Conservation (phyloP, 2,797 vertebrate species). For the Chaetodon trifasciatus region DNA sequence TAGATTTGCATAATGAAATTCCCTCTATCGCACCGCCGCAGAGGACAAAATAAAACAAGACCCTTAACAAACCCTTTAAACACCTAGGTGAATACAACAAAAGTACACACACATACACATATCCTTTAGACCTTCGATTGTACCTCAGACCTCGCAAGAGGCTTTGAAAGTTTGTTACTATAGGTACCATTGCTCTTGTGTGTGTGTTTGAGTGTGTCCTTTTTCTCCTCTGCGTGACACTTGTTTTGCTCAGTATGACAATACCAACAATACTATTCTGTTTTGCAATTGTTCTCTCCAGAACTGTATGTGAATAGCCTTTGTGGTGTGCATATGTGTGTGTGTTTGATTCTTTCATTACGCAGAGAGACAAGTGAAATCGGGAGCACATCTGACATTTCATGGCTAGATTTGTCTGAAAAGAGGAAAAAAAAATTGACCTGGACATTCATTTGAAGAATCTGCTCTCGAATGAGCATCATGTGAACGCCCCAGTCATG, state of each 20-base stretch:
- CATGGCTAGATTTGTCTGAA: neutral
- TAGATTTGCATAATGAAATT: constrained; percentile 83
- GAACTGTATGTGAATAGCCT: constrained; percentile 20
- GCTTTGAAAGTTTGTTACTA: constrained; percentile 42
- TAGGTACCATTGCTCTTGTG: constrained; percentile 19
- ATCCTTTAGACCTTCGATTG: constrained; percentile 53
- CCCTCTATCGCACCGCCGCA: constrained; percentile 71
- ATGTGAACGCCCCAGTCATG: constrained; percentile 11
- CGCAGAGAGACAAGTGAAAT: constrained; percentile 8
- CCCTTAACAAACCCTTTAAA: constrained; percentile 77
- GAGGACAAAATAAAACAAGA: constrained; percentile 80
- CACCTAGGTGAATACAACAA: constrained; percentile 66
- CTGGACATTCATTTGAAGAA: constrained; percentile 10
- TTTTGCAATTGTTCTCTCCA: constrained; percentile 21
- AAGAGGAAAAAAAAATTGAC: constrained; percentile 9
- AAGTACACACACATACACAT: constrained; percentile 37
- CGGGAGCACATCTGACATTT: constrained; percentile 7
- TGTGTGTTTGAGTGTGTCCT: constrained; percentile 19
- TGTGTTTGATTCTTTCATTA: constrained; percentile 14
- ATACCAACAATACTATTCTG: constrained; percentile 23
- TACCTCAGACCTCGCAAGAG: constrained; percentile 30
- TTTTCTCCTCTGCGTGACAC: constrained; percentile 11
- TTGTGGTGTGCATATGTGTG: constrained; percentile 1
- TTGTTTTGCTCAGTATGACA: constrained; percentile 25
- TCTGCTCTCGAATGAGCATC: constrained; percentile 8